Base-by-base conservation (phyloP, 2,888 invertebrate species). In the Augochlorella aurata region DNA sequence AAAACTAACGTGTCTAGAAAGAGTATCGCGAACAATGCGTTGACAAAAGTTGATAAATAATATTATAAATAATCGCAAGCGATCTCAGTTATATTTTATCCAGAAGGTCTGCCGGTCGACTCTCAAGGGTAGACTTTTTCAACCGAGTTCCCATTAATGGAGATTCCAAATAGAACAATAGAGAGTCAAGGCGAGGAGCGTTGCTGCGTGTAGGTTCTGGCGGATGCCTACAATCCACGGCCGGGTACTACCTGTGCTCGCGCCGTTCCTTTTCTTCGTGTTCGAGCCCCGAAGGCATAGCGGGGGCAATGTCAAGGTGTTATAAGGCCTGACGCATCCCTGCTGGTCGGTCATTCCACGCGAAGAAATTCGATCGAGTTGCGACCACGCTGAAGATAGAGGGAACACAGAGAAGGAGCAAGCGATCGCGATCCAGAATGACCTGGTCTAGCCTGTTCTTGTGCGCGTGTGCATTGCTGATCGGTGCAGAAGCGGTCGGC, bases 251-350 rank as follows among this genome's bases (percentile, higher is more conserved):
- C 61, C 47, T 78, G 52, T 77, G 74, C 74, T 70, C 74, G 29
- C 72, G 45, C 54, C 44, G 61, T 77, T 79, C 82, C 54, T 81
- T 69, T 66, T 78, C 66, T 76, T 74, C 61, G 45, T 63, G 16
- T 29, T 66, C 58, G 58, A 12, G 70, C 24, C 72, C 45, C 67
- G 83, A 63, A 77, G 74, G 77, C 52, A 83, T 83, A 90, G 90
- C 90, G 91, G 92, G 92, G 91, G 92, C 92, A 93, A 93, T 93
- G 93, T 93, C 93, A 93, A 93, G 93, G 93, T 92, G 87, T 87
- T 93, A 93, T 93, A 93, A 93, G 92, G 90, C 89, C 77, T 82
- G 88, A 86, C 88, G 90, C 91, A 90, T 91, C 91, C 90, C 90
- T 88, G 84, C 84, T 79, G 85, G 86, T 86, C 89, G 91, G 91